Evolutionary conservation across 2,797 vertebrate species (phyloP).

Genomic region (Cygnus olor): DNA sequence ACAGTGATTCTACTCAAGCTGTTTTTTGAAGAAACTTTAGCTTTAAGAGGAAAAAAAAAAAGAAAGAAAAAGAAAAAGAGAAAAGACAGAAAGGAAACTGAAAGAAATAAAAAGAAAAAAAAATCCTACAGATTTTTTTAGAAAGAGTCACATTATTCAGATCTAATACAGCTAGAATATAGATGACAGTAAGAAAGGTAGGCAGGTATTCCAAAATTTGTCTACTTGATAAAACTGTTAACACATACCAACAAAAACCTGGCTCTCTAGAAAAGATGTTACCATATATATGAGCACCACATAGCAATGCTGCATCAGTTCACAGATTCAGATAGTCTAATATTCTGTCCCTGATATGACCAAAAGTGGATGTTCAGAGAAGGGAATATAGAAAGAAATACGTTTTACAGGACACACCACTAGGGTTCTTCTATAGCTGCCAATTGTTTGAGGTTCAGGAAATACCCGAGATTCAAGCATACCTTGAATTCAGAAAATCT

Average conservation of each 20-base stretch:
- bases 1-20: not conserved
- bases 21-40: not conserved
- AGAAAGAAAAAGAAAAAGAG: not conserved
- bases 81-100: too few species aligned
- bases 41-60: not conserved
- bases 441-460: not conserved
- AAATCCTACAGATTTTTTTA: not conserved
- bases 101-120: not conserved
- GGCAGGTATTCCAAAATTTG: not conserved
- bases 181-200: not conserved
- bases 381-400: not conserved
- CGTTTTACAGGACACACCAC: not conserved
- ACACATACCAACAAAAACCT: not conserved
- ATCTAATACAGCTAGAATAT: not conserved
- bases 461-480: accelerated
- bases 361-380: not conserved
- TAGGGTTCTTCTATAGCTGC: not conserved
- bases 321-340: not conserved
- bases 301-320: not conserved
- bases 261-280: not conserved
- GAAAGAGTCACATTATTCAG: not conserved
- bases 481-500: not conserved
- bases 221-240: not conserved
- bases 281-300: not conserved
- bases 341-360: not conserved